Evolutionary conservation across 2,797 vertebrate species (phyloP), one percentile per base, ranked within the genome.

Genomic region (Aulostomus chinensis): DNA sequence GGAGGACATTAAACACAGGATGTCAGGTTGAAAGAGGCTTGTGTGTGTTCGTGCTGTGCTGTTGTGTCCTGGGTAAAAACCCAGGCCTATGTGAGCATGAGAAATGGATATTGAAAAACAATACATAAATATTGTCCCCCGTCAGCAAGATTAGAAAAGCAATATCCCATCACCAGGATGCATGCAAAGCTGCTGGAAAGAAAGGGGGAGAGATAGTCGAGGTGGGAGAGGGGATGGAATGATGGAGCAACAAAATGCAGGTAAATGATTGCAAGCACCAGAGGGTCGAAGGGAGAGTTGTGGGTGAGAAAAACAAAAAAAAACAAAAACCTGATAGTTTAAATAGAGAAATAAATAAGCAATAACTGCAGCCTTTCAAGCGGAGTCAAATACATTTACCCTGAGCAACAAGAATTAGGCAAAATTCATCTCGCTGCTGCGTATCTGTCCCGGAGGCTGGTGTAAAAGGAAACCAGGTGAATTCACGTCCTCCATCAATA

Each of bases 121-220:
- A 86, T 78, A 80, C 73, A 84, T 82, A 89, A 88, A 86, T 87
- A 87, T 86, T 82, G 74, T 84, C 82, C 73, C 66, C 64, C 76
- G 83, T 88, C 85, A 88, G 87, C 79, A 82, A 88, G 84, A 90
- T 90, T 91, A 89, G 69, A 88, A 90, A 91, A 89, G 83, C 90
- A 91, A 87, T 89, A 89, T 86, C 81, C 83, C 72, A 80, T 80
- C 46, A 41, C 59, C 37, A 57, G 72, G 60, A 61, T 65, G 54
- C 69, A 80, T 68, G 68, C 64, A 57, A 25, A 22, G 76, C 47
- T 72, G 62, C 65, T 56, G 55, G 47, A 69, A 47, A 68, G 34
- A 32, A 18, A 31, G 62, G 20, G 45, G 38, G 49, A 35, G 53
- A 65, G 67, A 64, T 58, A 47, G 31, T 5, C 40, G 40, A 14